Conservation (phyloP, 2,888 invertebrate species). For the Tribolium freemani region DNA sequence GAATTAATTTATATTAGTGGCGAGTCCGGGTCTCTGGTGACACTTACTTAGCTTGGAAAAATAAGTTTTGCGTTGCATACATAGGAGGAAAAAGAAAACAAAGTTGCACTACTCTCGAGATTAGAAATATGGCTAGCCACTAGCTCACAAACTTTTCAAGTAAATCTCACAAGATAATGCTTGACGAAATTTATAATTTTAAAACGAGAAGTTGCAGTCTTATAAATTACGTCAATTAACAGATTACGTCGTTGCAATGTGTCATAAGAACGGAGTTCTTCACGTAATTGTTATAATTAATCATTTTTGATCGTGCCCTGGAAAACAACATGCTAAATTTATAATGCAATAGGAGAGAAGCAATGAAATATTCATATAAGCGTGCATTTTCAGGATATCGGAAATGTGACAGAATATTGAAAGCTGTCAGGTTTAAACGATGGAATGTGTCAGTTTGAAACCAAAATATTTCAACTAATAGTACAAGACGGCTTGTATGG, state of each 20-base stretch:
- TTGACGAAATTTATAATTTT: not conserved
- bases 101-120: not conserved
- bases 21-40: not conserved
- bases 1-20: not conserved
- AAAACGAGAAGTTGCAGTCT: not conserved
- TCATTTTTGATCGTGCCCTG: conserved; percentile 18
- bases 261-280: not conserved
- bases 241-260: not conserved
- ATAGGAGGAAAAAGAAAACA: not conserved
- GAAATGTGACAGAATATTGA: conserved; percentile 50
- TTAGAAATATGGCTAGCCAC: not conserved
- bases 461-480: conserved; percentile 36
- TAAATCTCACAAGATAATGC: not conserved
- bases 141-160: not conserved
- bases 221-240: conserved; percentile 3
- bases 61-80: not conserved
- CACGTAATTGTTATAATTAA: conserved; percentile 27
- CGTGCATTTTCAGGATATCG: conserved; percentile 42
- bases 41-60: not conserved
- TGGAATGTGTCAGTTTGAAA: conserved; percentile 40
- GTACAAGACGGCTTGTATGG: no score
- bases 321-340: conserved; percentile 34
- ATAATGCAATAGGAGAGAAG: conserved; percentile 29
- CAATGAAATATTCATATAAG: conserved; percentile 46
- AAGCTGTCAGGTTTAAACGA: conserved; percentile 42